Conservation (phyloP, 2,113 vertebrate species). For the Paralichthys olivaceus region DNA sequence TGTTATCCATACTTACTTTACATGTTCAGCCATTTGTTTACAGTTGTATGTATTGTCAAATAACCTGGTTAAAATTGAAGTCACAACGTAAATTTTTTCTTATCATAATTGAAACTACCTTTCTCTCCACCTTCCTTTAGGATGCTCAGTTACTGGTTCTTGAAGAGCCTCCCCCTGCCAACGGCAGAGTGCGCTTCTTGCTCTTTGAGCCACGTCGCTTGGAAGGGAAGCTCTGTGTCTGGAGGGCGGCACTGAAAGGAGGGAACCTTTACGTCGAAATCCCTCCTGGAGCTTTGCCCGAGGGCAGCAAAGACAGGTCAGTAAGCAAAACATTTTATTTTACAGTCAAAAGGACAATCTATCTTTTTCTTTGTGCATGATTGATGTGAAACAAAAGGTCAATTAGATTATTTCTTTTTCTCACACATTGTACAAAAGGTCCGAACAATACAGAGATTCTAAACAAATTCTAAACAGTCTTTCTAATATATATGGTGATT, state of each 20-base stretch:
- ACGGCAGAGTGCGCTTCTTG: constrained; percentile 89
- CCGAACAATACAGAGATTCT: no score
- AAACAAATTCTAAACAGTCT: no score
- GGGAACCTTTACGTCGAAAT: constrained; percentile 93
- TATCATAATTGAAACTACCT: background rate
- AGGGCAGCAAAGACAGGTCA: constrained; percentile 98
- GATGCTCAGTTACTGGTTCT: constrained; percentile 97
- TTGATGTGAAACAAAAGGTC: background rate
- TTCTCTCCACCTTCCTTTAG: constrained; percentile 63
- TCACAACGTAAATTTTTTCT: background rate
- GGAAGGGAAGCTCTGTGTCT: constrained; percentile 88
- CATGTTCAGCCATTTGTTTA: background rate
- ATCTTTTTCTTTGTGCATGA: background rate
- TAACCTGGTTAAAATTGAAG: background rate
- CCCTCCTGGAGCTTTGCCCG: constrained; percentile 91
- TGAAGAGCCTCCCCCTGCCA: constrained; percentile 90
- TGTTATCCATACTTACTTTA: background rate
- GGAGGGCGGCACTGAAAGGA: constrained; percentile 92
- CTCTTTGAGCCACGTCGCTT: constrained; percentile 90
- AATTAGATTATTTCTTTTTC: no score
- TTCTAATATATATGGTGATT: no score
- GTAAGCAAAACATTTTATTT: constrained; percentile 9
- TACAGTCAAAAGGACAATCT: background rate
- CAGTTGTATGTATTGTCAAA: background rate
- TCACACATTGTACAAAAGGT: no score